phyloP scores from a whole-genome alignment of 2,797 vertebrate genomes.

The Coracias cyanogaster region DNA sequence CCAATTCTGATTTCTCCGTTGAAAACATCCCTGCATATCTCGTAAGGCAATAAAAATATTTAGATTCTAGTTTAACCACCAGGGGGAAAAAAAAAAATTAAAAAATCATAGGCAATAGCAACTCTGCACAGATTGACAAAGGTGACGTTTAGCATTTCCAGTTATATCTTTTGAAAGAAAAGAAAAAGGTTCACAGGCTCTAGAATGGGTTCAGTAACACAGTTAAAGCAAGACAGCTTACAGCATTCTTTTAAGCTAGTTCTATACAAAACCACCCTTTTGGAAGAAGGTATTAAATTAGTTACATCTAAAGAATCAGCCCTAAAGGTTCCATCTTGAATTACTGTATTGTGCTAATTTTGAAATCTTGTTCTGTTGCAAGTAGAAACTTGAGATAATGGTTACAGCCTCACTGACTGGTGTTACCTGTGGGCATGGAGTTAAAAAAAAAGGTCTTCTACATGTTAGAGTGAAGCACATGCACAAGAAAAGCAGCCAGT shows the following conservation, averaged over 20 bases:
- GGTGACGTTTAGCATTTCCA: not conserved
- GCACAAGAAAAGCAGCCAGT: not conserved
- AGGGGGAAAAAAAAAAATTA: too few species aligned
- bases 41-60: not conserved
- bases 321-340: not conserved
- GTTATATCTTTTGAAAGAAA: not conserved
- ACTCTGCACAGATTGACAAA: not conserved
- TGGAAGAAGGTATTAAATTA: not conserved
- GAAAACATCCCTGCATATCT: not conserved
- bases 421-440: not conserved
- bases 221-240: not conserved
- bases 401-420: not conserved
- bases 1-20: not conserved
- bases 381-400: not conserved
- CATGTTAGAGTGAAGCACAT: not conserved
- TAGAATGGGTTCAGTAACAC: not conserved
- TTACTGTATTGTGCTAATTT: not conserved
- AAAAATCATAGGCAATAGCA: not conserved
- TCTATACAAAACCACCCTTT: not conserved
- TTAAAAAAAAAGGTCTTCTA: not conserved
- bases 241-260: not conserved
- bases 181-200: not conserved
- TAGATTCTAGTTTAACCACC: not conserved
- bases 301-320: not conserved
- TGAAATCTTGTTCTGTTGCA: not conserved